Evolutionary conservation across 2,797 vertebrate species (phyloP), one percentile per base, ranked within the genome.

Genomic region (Gobionotothen gibberifrons): DNA sequence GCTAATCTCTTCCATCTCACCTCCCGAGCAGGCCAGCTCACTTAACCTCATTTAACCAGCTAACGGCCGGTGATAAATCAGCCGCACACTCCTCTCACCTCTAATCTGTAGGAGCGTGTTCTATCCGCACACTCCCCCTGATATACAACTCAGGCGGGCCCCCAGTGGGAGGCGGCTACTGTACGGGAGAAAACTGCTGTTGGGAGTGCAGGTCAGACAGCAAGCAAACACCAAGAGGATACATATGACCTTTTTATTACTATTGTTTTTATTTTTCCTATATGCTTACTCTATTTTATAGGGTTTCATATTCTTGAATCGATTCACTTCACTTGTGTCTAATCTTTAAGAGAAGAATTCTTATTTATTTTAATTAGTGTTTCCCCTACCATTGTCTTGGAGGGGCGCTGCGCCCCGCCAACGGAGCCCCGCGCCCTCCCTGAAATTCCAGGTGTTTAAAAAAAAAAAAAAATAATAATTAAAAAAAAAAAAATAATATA

Each of bases 11-110:
- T 90, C 83, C 91, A 93, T 91, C 90, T 82, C 87, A 72, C 87
- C 82, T 90, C 82, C 72, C 43, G 68, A 71, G 74, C 78, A 68
- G 71, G 79, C 82, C 83, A 2, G 47, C 84, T 87, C 85, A 90
- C 88, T 91, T 90, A 83, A 86, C 90, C 86, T 89, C 84, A 76
- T 92, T 91, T 93, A 90, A 88, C 85, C 88, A 89, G 79, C 74
- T 83, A 86, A 90, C 60, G 51, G 80, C 68, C 57, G 14, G 82
- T 79, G 80, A 93, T 92, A 89, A 89, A 91, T 93, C 90, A 89
- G 83, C 70, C 21, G 57, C 76, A 84, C 83, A 69, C 87, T 79
- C 83, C 72, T 73, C 62, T 77, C 60, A 52, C 74, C 68, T 86
- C 83, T 89, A 79, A 87, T 83, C 86, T 84, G 74, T 69, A 64